Evolutionary conservation across 2,888 invertebrate species (phyloP), one percentile per base, ranked within the genome.

Genomic region (Parnassius apollo): DNA sequence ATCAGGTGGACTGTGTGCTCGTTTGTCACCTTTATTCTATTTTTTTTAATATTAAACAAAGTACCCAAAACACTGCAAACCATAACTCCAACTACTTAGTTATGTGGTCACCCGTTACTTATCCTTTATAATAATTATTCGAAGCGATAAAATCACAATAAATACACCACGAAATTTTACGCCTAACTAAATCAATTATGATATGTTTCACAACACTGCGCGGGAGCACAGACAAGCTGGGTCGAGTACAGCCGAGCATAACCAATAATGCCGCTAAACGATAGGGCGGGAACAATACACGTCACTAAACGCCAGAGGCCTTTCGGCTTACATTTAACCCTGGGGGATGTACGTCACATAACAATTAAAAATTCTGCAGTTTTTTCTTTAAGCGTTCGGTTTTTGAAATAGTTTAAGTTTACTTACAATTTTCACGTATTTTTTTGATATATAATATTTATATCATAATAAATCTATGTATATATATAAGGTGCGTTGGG

Each of bases 291-390:
- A 70, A 89, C 90, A 90, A 91, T 86, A 71, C 69, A 72, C 80
- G 88, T 84, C 90, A 79, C 86, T 89, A 90, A 89, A 88, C 88
- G 89, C 89, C 90, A 85, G 90, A 86, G 88, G 90, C 86, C 77
- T 72, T 74, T 75, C 73, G 79, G 83, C 83, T 86, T 86, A 86
- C 78, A 80, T 75, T 65, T 73, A 65, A 55, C 58, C 58, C 61
- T 52, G 18, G 45, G 63, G 56, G 42, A 52, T 57, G 46, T 42
- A 59, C 56, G 46, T 56, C 63, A 56, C 22, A 42, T 55, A n/a
- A 63, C 55, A 59, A 56, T 52, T 48, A 13, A 62, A 54, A 55
- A 18, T 54, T 45, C 25, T 54, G 11, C 18, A 22, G n/a, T 42
- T 13, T 49, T 22, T 50, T 61, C 45, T 13, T 45, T 52, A 45